A percentile compares a stretch with the other conserved stretches of the same genome.
Conservation (phyloP, 2,888 invertebrate genomes). For the Opisthograptis luteolata region DNA sequence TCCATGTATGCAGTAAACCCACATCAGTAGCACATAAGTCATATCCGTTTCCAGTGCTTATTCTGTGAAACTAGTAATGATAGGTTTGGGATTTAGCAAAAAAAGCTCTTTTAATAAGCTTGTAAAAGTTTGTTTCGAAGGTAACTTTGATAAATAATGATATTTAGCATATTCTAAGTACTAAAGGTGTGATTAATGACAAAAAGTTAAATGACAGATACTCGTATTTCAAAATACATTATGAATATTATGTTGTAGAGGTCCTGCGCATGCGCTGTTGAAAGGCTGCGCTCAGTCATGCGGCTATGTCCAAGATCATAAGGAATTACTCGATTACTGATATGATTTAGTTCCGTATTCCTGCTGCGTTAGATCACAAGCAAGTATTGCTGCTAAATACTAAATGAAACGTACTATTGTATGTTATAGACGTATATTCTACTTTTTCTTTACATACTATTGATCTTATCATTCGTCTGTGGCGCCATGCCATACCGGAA, state of each 20-base stretch:
- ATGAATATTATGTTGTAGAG: background rate
- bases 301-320: conserved; percentile 45
- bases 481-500: no score
- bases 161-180: background rate
- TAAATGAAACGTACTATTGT: no score
- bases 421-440: no score
- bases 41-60: background rate
- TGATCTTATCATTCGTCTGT: no score
- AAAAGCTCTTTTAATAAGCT: background rate
- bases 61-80: background rate
- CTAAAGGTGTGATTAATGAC: background rate
- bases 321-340: conserved; percentile 55
- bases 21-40: no score
- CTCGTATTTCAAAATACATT: conserved; percentile 2
- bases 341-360: conserved; percentile 54
- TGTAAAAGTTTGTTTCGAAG: no score
- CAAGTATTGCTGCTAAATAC: no score
- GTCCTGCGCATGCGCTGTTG: conserved; percentile 35
- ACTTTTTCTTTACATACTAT: no score
- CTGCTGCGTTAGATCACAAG: conserved; percentile 23
- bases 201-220: background rate
- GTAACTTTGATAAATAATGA: no score
- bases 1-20: no score
- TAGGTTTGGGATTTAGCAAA: background rate
- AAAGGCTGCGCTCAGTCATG: conserved; percentile 49